Base-by-base conservation (phyloP, 2,888 invertebrate species). In the Xylocampa areola region DNA sequence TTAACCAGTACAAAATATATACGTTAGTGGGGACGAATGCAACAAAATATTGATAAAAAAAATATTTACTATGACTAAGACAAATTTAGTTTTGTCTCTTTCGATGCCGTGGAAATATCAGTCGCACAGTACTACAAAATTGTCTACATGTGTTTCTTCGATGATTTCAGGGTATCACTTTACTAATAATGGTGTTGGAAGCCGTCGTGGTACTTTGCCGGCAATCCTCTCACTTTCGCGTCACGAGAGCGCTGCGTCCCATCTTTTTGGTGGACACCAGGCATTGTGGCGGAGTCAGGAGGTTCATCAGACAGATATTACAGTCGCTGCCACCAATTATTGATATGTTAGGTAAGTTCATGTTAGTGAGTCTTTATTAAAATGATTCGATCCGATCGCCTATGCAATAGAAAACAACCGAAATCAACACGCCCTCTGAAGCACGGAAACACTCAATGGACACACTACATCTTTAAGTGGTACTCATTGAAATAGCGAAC, bases 211-310 rank as follows among this genome's bases (percentile, higher is more conserved):
- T 98, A 45, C 88, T 98, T 30, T 95, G 96, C 61, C 94, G 98
- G 13, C 97, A 97, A 85, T 96, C 96, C 0, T 97, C 96, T 0
- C 98, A 98, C 90, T 97, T 98, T 88, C 94, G 98, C 0, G 97
- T 97, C 45, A 97, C 98, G n/a, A 93, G 98, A 61, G 97, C 98
- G 4, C 88, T 98, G 8, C 94, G 98, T 11, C 98, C 98, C n/a
- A 96, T 98, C 76, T 98, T 98, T 91, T 89, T 98, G 33, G 96
- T 98, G 40, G 98, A 98, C 88, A 97, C 97, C 33, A 95, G 97
- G 76, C 97, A 97, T 73, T 97, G 97, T 75, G 96, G 97, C 10
- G 97, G 97, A 1, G 97, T 98, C 8, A 84, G 96, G 35, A 88
- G 96, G 77, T 96, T 96, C 78, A 96, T 96, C 37, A 85, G 96